phyloP scores from a whole-genome alignment of 1,140 invertebrate species.

The Radopholus similis region DNA sequence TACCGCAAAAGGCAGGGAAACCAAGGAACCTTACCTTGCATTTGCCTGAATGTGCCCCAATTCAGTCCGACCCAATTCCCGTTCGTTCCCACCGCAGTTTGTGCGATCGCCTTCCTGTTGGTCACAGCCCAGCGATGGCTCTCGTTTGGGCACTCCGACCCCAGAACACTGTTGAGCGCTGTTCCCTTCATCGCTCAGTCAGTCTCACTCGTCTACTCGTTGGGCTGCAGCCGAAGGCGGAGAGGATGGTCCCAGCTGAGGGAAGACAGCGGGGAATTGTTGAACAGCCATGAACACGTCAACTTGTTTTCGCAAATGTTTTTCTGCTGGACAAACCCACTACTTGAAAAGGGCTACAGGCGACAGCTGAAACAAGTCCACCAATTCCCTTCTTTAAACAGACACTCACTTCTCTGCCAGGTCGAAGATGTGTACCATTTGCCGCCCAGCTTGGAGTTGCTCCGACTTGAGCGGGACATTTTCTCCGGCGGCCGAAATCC shows the following conservation, averaged over 20 bases:
- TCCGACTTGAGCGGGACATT: constrained; percentile 43
- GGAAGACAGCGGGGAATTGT: too few relatives aligned
- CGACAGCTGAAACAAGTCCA: constrained; percentile 34
- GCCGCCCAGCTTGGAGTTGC: constrained; percentile 45
- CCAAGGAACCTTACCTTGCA: not conserved
- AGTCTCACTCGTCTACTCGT: too few relatives aligned
- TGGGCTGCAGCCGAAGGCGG: too few relatives aligned
- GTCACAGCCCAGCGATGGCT: too few relatives aligned
- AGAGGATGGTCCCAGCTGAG: too few relatives aligned
- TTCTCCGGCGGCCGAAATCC: constrained; percentile 38
- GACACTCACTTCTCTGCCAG: constrained; percentile 27
- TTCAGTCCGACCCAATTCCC: too few relatives aligned
- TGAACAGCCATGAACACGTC: constrained; percentile 33
- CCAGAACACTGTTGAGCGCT: too few relatives aligned
- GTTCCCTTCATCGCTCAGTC: too few relatives aligned
- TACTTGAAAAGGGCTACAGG: constrained; percentile 50
- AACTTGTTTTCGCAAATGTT: constrained; percentile 48
- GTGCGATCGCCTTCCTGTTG: too few relatives aligned
- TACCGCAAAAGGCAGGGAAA: not conserved
- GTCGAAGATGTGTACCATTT: constrained; percentile 49
- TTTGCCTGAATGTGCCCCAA: not conserved
- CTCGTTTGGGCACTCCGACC: too few relatives aligned
- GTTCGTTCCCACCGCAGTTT: too few relatives aligned
- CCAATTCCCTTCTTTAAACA: constrained; percentile 1
- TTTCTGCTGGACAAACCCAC: constrained; percentile 54